Evolutionary conservation across 2,888 invertebrate genomes (phyloP).

Genomic region (Glaucopsyche alexis): DNA sequence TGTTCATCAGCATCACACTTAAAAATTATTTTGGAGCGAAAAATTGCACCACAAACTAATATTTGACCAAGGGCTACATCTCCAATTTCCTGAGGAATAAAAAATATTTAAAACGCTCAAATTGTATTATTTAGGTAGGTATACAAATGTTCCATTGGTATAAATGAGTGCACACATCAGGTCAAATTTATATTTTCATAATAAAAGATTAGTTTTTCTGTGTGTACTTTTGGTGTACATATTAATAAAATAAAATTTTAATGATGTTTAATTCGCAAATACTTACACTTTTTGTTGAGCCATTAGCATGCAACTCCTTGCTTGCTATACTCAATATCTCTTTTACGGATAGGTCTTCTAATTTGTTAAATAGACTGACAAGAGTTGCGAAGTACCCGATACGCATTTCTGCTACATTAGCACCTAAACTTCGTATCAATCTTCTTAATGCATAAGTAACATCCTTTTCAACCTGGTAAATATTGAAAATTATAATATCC

Average conservation of each 20-base stretch:
- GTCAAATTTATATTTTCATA: too few relatives aligned
- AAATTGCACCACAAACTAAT: slow-evolving; percentile 84
- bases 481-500: background rate
- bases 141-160: background rate
- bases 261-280: background rate
- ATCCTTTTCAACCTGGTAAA: slow-evolving; percentile 79
- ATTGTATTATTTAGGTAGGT: too few relatives aligned
- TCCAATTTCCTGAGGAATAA: slow-evolving; percentile 82
- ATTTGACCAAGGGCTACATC: slow-evolving; percentile 86
- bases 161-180: too few relatives aligned
- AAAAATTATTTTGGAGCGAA: slow-evolving; percentile 82
- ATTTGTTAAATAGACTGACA: slow-evolving; percentile 79
- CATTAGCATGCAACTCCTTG: slow-evolving; percentile 82
- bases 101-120: background rate
- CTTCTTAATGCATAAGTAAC: slow-evolving; percentile 83
- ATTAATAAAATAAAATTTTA: too few relatives aligned
- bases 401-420: slow-evolving; percentile 81
- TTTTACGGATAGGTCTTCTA: slow-evolving; percentile 69
- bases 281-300: slow-evolving; percentile 84
- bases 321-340: slow-evolving; percentile 81
- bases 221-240: too few relatives aligned
- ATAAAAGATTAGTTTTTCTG: too few relatives aligned
- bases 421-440: slow-evolving; percentile 85
- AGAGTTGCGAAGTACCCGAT: slow-evolving; percentile 85
- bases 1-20: slow-evolving; percentile 73